Evolutionary conservation across 2,113 vertebrate species (phyloP), one percentile per base, ranked within the genome.

Genomic region (Cisticola juncidis): DNA sequence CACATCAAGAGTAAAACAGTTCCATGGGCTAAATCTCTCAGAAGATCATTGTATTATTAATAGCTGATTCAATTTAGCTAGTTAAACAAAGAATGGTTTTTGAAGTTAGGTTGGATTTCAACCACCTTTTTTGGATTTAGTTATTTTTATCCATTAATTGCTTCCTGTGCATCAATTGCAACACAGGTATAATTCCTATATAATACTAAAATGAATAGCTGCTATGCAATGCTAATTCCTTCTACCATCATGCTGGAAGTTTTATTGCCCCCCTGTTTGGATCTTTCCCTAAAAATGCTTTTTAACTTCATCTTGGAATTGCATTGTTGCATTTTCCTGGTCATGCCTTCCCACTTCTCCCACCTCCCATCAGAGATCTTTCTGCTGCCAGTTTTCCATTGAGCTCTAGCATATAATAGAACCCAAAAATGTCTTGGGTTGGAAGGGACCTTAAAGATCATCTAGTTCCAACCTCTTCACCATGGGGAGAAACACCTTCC

Each of bases 11-110:
- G 82, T 95, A 95, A 97, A 96, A 96, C 72, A 92, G 26, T 86
- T 94, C 88, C 86, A 80, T 40, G 40, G 47, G 57, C 40, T 94
- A 29, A 90, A 64, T 83, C 19, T 88, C 90, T 97, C 76, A 57
- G 48, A 62, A 83, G 6, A 10, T 96, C 89, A 83, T 11, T 94
- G 61, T 53, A 77, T 95, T 96, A 94, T 96, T 96, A 95, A 96
- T 68, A 88, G 73, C 45, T 95, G 62, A 92, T 94, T 94, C 78
- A 79, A 38, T 94, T 94, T 84, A 90, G 38, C 50, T 97, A 53
- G 56, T 86, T 94, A 93, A 79, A 95, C 36, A 66, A 94, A 64
- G 62, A 96, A 88, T 22, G 29, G 23, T 94, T 95, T 94, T 82
- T 92, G 81, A 89, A 68, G 50, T 92, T 88, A 96, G 69, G 54